A percentile compares a stretch with the other conserved stretches of the same genome.
phyloP scores from a whole-genome alignment of 2,797 vertebrate species.

The Halcyon chelicuti region DNA sequence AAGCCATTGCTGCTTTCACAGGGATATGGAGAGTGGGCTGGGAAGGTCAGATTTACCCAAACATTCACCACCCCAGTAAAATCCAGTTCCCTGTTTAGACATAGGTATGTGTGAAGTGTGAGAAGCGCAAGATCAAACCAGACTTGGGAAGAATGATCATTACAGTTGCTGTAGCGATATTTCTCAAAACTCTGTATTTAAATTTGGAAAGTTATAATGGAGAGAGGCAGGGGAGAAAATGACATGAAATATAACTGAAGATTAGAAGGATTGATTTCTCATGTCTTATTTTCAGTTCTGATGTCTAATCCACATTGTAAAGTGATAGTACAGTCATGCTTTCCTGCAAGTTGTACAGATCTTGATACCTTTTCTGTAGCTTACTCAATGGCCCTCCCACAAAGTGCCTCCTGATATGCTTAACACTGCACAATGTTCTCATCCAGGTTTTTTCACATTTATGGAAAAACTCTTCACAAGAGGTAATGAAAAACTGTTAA shows the following conservation, averaged over 20 bases:
- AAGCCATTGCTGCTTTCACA: accelerated
- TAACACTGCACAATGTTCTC: constrained; percentile 11
- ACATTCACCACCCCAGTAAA: neutral
- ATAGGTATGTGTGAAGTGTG: accelerated
- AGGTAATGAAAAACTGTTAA: constrained; percentile 25
- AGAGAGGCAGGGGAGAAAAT: neutral
- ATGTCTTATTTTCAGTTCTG: constrained; percentile 5
- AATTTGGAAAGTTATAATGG: neutral
- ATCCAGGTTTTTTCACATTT: neutral
- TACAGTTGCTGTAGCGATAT: neutral
- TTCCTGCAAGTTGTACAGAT: neutral
- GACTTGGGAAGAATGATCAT: neutral
- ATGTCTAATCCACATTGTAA: neutral
- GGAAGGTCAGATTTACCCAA: neutral
- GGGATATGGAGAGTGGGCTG: accelerated
- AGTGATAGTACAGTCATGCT: neutral
- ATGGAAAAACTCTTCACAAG: neutral
- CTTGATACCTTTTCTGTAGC: neutral
- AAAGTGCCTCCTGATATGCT: neutral
- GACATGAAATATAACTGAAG: neutral
- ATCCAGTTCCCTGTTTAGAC: neutral
- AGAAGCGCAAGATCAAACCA: neutral
- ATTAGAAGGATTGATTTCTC: neutral
- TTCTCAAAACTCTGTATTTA: neutral
- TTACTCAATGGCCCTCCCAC: neutral